phyloP scores from a whole-genome alignment of 53 echinoderm and acorn worm genomes.

The Crossaster papposus region DNA sequence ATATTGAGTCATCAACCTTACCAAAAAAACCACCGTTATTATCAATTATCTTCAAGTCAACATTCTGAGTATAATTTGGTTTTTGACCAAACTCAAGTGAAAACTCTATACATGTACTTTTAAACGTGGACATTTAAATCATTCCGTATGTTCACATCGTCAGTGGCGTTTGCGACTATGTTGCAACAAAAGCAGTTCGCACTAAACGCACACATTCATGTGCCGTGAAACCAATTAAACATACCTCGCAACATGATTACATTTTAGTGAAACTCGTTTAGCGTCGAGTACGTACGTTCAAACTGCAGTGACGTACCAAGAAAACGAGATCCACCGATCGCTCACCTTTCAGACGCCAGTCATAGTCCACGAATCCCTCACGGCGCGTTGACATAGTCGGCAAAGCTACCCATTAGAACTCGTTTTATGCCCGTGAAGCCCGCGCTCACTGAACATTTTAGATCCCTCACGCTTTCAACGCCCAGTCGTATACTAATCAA shows the following conservation, averaged over 20 bases:
- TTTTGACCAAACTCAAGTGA: too few species aligned
- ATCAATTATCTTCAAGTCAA: too few species aligned
- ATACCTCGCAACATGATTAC: neutral
- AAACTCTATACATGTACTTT: too few species aligned
- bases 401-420: neutral
- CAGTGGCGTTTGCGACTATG: neutral
- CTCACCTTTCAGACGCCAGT: neutral
- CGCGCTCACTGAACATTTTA: neutral
- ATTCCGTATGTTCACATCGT: too few species aligned
- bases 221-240: neutral
- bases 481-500: neutral
- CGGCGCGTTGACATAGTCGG: neutral
- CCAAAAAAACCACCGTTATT: too few species aligned
- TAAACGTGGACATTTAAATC: too few species aligned
- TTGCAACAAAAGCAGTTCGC: neutral
- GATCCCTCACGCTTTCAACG: neutral
- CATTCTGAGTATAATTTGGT: too few species aligned
- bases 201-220: neutral
- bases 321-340: neutral
- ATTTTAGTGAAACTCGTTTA: neutral
- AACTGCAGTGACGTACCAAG: neutral
- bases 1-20: too few species aligned
- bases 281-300: neutral
- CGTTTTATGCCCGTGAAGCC: neutral
- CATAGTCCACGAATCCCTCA: neutral